Evolutionary conservation across 2,797 vertebrate species (phyloP).

Genomic region (Cebuella pygmaea): DNA sequence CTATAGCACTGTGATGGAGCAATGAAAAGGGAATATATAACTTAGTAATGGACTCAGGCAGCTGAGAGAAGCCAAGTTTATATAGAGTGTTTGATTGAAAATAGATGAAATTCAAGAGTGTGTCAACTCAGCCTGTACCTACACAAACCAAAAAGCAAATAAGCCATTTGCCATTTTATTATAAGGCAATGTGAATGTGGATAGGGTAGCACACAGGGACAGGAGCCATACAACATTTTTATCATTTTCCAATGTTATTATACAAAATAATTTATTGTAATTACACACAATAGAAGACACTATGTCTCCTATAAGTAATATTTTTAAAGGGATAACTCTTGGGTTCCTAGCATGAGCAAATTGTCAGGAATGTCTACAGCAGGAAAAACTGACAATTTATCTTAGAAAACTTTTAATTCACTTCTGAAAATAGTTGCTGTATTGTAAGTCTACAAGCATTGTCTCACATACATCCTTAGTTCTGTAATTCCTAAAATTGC

Average conservation of each 20-base stretch:
- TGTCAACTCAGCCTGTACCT: neutral
- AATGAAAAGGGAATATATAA: slow-evolving; percentile 63
- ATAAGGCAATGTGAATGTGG: slow-evolving; percentile 48
- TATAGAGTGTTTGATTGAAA: slow-evolving; percentile 72
- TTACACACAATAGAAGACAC: slow-evolving; percentile 38
- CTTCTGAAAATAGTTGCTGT: neutral
- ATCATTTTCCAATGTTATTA: slow-evolving; percentile 65
- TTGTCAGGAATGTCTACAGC: neutral
- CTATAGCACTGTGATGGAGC: slow-evolving; percentile 56
- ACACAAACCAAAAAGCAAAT: slow-evolving; percentile 77
- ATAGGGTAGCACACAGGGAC: slow-evolving; percentile 51
- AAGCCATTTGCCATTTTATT: slow-evolving; percentile 76
- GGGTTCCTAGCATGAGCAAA: neutral
- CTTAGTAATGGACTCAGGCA: slow-evolving; percentile 61
- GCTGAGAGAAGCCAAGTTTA: slow-evolving; percentile 65
- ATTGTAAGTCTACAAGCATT: neutral
- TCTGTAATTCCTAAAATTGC: neutral
- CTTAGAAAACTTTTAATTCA: slow-evolving; percentile 18
- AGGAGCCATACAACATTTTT: slow-evolving; percentile 47
- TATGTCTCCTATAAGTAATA: slow-evolving; percentile 31
- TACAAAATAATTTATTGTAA: slow-evolving; percentile 68
- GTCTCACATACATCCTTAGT: neutral
- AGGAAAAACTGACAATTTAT: neutral
- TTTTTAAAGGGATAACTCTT: slow-evolving; percentile 51
- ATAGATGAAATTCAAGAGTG: slow-evolving; percentile 58